Evolutionary conservation across 37 sponge, comb jelly and placozoan species (phyloP), one percentile per base, ranked within the genome.

Genomic region (Halichondria panicea): DNA sequence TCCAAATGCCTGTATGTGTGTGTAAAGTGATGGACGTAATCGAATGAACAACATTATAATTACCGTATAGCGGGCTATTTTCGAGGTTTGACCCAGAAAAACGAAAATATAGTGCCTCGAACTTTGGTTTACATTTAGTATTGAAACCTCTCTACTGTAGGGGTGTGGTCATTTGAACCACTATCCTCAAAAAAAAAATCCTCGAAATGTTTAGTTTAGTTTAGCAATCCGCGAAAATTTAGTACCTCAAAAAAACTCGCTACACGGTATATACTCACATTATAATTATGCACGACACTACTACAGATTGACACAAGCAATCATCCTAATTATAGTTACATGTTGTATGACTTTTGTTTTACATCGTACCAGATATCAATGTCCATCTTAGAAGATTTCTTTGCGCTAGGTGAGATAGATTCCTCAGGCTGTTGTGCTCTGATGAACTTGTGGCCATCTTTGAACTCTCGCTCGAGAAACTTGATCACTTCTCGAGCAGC

Each of bases 401-500:
- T 92, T 35, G 79, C 53, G 40, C 67, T 33, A 8, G 44, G 81
- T 30, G 68, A 28, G 34, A 78, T 67, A 12, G 89, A 83, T 61
- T 93, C 94, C 13, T 58, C 57, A 7, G 61, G 24, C 38, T 80
- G 41, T 54, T 93, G 94, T 0, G 89, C 84, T 27, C 74, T 60
- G 5, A 93, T 50, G 66, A 80, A 88, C 86, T 68, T 84, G 74
- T 81, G 84, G 7, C 81, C 85, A 30, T 45, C 37, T n/a, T 93
- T 71, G 33, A 93, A 59, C 37, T 81, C 77, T 53, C 54, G 80
- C 83, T 93, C 94, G 44, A 93, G 87, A 38, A 93, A 93, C 79
- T 93, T 93, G 63, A 93, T 93, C 28, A 87, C 90, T 38, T 93
- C 94, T n/a, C 94, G 43, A n/a, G 90, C 94, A 43, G 90, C 65